Percentiles rank a stretch among this genome's conserved stretches.
These are phyloP conservation scores for Lepidocyrtinus sp. DNA, from an alignment of 2,888 invertebrate species.

Conservation along the genomic window DNA sequence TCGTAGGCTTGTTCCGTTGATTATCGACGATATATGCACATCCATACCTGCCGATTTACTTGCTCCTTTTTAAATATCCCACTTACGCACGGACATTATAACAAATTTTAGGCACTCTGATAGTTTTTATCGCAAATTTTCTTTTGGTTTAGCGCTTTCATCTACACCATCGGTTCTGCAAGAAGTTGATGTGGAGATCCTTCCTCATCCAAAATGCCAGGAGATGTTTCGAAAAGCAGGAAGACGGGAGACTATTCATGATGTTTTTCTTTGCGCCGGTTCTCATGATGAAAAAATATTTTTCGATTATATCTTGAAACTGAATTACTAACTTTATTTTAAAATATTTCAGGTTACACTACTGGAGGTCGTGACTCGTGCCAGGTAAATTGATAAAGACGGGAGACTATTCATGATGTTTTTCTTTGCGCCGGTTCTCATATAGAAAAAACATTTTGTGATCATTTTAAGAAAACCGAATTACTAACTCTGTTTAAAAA, in stretches of 20 bases:
- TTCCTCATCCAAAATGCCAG: slow-evolving; percentile 92
- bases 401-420: slow-evolving; percentile 94
- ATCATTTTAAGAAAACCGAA: no score
- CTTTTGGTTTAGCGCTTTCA: slow-evolving; percentile 69
- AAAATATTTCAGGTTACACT: slow-evolving; percentile 79
- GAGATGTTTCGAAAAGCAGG: slow-evolving; percentile 94
- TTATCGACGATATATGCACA: background rate
- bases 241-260: slow-evolving; percentile 91
- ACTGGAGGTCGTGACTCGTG: slow-evolving; percentile 81
- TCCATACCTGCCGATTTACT: background rate
- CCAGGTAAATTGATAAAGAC: slow-evolving; percentile 79
- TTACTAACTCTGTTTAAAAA: no score
- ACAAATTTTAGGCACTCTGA: background rate
- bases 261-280: slow-evolving; percentile 91
- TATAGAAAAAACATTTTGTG: no score
- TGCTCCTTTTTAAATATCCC: background rate
- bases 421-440: slow-evolving; percentile 84
- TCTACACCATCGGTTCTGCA: slow-evolving; percentile 88
- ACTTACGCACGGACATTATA: no score
- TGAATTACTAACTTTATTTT: no score
- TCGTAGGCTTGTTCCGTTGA: no score
- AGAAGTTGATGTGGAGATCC: slow-evolving; percentile 77
- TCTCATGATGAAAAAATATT: no score
- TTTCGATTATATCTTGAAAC: no score
- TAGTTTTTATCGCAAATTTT: background rate